These are phyloP conservation scores for Leucoma salicis DNA, from an alignment of 2,888 invertebrate species.

Conservation along the genomic window DNA sequence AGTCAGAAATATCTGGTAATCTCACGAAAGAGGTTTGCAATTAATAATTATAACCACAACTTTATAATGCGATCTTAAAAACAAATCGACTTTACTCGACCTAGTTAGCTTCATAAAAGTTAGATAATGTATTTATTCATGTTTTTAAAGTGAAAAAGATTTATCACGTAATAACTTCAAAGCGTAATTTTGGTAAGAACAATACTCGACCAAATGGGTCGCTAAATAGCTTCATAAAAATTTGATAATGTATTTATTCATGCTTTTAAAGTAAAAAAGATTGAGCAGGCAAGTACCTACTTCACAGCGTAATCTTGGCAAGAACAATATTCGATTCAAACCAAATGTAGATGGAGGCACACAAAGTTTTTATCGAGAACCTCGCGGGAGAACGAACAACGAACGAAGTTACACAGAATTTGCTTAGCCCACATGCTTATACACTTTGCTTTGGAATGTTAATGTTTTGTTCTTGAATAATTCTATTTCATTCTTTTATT, in stretches of 20 bases:
- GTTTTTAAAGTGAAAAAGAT: too few species aligned
- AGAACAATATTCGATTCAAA: slow-evolving; percentile 9
- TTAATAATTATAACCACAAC: too few species aligned
- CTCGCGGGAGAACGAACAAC: slow-evolving; percentile 12
- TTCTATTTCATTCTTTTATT: slow-evolving; percentile 7
- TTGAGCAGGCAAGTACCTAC: slow-evolving; percentile 1
- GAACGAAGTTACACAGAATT: slow-evolving; percentile 21
- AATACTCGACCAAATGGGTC: too few species aligned
- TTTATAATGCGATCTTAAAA: too few species aligned
- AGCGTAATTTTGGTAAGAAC: too few species aligned
- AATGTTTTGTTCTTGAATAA: slow-evolving; percentile 19
- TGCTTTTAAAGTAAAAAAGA: slow-evolving; percentile 3
- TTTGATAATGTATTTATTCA: background rate
- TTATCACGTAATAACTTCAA: too few species aligned
- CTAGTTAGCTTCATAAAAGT: too few species aligned
- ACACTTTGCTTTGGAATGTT: slow-evolving; percentile 25
- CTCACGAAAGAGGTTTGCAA: too few species aligned
- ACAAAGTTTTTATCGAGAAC: slow-evolving; percentile 31
- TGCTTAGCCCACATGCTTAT: slow-evolving; percentile 22
- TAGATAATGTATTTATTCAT: too few species aligned
- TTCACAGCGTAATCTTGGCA: slow-evolving; percentile 2
- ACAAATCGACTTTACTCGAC: too few species aligned
- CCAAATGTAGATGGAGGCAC: slow-evolving; percentile 6
- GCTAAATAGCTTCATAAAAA: too few species aligned
- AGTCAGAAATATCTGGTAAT: too few species aligned